phyloP scores from a whole-genome alignment of 2,888 invertebrate species.

The Gortyna flavago region DNA sequence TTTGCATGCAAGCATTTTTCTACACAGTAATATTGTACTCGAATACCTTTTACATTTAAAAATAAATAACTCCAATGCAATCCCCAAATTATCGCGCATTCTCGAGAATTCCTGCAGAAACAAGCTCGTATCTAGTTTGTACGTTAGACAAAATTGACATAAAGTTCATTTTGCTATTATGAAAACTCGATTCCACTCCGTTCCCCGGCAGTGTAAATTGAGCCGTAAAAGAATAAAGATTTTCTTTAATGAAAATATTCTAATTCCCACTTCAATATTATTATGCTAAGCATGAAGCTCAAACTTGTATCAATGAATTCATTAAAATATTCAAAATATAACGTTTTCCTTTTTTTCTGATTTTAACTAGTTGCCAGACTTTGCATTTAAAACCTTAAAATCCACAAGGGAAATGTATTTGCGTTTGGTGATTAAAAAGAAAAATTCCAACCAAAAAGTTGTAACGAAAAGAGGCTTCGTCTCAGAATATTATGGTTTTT shows the following conservation, averaged over 20 bases:
- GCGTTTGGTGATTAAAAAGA: slow-evolving; percentile 51
- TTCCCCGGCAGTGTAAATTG: no score
- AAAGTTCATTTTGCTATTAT: no score
- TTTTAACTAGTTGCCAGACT: slow-evolving; percentile 15
- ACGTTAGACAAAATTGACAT: no score
- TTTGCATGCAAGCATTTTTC: background rate
- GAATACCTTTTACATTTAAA: background rate
- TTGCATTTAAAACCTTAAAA: slow-evolving; percentile 22
- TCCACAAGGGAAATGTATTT: slow-evolving; percentile 56
- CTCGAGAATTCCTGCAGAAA: no score
- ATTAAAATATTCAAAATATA: background rate
- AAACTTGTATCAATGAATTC: slow-evolving; percentile 3
- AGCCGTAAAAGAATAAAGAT: background rate
- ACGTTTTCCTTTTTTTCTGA: background rate
- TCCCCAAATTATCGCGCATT: background rate
- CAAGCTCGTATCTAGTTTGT: no score
- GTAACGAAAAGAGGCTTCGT: slow-evolving; percentile 32
- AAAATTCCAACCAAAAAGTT: slow-evolving; percentile 35
- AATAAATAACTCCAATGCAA: background rate
- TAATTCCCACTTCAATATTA: background rate
- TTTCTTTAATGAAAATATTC: background rate
- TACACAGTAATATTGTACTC: background rate
- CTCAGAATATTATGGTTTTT: slow-evolving; percentile 42
- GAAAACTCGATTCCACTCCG: no score
- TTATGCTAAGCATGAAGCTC: background rate